Evolutionary conservation across 2,113 vertebrate species (phyloP).

Genomic region (Taxidea taxus): DNA sequence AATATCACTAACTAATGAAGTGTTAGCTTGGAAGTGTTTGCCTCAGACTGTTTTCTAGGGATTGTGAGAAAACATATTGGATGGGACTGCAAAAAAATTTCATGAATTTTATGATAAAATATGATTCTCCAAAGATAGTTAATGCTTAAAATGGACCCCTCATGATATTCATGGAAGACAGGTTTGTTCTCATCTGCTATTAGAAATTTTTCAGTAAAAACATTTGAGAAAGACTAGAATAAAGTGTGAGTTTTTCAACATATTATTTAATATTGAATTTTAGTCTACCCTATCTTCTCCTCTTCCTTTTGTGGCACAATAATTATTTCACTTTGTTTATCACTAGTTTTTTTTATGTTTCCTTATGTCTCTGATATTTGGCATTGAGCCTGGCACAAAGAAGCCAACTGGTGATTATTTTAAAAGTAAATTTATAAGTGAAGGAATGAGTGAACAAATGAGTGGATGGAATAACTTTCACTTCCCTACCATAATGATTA

Average conservation of each 20-base stretch:
- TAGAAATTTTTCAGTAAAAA: background rate
- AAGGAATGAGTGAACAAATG: background rate
- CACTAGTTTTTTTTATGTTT: background rate
- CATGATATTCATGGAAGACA: background rate
- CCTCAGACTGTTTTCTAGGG: background rate
- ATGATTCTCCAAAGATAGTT: background rate
- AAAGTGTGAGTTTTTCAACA: background rate
- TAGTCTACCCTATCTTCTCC: background rate
- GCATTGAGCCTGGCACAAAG: background rate
- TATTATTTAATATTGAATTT: background rate
- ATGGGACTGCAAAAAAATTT: background rate
- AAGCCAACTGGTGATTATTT: background rate
- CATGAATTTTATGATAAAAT: background rate
- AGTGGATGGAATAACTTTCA: background rate
- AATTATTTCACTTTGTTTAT: background rate
- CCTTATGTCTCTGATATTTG: background rate
- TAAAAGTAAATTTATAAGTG: background rate
- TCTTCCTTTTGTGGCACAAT: background rate
- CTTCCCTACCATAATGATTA: slow-evolving; percentile 24
- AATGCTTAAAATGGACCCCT: background rate
- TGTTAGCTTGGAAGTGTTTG: background rate
- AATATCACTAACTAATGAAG: background rate
- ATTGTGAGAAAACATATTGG: background rate
- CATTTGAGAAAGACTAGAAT: background rate
- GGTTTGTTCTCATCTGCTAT: background rate